Base-by-base conservation (phyloP, 2,888 invertebrate genomes). In the Neoaliturus tenellus region DNA sequence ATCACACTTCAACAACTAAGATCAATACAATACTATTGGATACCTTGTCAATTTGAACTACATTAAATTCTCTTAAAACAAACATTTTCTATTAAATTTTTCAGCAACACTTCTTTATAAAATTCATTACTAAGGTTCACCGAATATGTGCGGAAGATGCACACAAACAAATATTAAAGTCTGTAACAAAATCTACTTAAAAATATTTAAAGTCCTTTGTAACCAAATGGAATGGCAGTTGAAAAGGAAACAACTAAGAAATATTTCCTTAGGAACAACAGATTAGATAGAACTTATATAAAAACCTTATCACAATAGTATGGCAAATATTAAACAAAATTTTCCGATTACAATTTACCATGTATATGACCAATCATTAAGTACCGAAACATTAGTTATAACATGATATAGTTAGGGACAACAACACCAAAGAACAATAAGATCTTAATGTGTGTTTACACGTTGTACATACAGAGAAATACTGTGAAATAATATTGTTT, bases 11-110 rank as follows among this genome's bases (percentile, higher is more conserved):
- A 44, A 41, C 14, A 28, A 41, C 1, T 75, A 75, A 25, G n/a
- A 44, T 75, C 44, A 75, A 75, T 71, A 71, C 25, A n/a, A n/a
- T 71, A 67, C 69, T 69, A 48, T 75, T 44, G 44, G 44, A 48
- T 35, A 44, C 20, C 8, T 28, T 44, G 20, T 51, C 23, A 51
- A n/a, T n/a, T n/a, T n/a, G n/a, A n/a, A n/a, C n/a, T n/a, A n/a
- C n/a, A n/a, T n/a, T n/a, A n/a, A n/a, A n/a, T n/a, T n/a, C n/a
- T n/a, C n/a, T n/a, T n/a, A n/a, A n/a, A n/a, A n/a, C n/a, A n/a
- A n/a, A n/a, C n/a, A n/a, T n/a, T n/a, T n/a, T n/a, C n/a, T n/a
- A n/a, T n/a, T n/a, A n/a, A n/a, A n/a, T n/a, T n/a, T n/a, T n/a
- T n/a, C n/a, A n/a, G n/a, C 17, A 12, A 44, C 17, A 44, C 3